phyloP scores from a whole-genome alignment of 1,140 invertebrate species.

The Drosophila santomea region DNA sequence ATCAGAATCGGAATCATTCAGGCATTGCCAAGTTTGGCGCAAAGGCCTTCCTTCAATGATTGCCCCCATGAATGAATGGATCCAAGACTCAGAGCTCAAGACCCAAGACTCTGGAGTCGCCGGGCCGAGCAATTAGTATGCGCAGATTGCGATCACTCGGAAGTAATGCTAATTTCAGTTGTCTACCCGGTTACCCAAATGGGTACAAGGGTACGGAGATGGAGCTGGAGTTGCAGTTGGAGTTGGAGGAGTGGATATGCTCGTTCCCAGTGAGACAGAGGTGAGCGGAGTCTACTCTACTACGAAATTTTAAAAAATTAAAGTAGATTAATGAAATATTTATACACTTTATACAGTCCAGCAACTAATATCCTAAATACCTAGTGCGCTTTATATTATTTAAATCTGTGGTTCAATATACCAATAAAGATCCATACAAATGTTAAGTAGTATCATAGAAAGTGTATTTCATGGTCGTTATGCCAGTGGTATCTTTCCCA shows the following conservation, averaged over 20 bases:
- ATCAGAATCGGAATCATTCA: constrained; percentile 68
- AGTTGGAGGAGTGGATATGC: neutral
- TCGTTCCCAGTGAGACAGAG: constrained; percentile 8
- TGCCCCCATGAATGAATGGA: constrained; percentile 76
- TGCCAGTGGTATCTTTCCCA: neutral
- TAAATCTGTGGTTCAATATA: too few species aligned
- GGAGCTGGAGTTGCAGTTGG: too few species aligned
- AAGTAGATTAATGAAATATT: too few species aligned
- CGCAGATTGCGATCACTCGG: constrained; percentile 83
- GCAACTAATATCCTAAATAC: too few species aligned
- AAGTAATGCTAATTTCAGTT: constrained; percentile 81
- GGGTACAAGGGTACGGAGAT: constrained; percentile 9
- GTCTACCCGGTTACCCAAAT: constrained; percentile 47
- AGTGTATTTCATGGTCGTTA: neutral
- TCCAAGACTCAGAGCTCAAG: constrained; percentile 7
- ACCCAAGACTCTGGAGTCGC: constrained; percentile 4
- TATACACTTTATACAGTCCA: too few species aligned
- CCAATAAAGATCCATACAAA: too few species aligned
- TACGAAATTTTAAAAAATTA: too few species aligned
- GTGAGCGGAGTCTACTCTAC: neutral
- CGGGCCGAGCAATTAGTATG: constrained; percentile 77
- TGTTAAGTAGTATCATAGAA: too few species aligned
- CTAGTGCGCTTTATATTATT: too few species aligned
- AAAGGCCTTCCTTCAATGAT: constrained; percentile 69
- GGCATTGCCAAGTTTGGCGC: constrained; percentile 72